Evolutionary conservation across 2,113 vertebrate species (phyloP).

Genomic region (Ramphastos sulfuratus): DNA sequence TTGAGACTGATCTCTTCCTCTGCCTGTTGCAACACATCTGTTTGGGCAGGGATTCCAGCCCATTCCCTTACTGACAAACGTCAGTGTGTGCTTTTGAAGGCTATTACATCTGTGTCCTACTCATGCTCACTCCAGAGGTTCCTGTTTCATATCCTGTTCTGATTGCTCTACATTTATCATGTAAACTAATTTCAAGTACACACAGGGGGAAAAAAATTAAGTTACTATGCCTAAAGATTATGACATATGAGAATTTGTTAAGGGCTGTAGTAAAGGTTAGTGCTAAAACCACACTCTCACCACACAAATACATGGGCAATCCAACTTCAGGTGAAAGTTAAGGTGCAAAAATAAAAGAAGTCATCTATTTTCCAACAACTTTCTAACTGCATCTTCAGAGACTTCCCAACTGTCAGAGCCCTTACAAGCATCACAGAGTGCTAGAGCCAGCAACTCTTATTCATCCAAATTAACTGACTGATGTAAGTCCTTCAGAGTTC

Average conservation of each 20-base stretch:
- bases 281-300: background rate
- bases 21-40: constrained; percentile 52
- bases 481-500: background rate
- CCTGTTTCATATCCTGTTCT: constrained; percentile 56
- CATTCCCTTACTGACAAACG: background rate
- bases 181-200: background rate
- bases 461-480: background rate
- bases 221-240: background rate
- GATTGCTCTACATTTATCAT: background rate
- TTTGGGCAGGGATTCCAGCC: background rate
- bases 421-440: background rate
- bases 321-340: background rate
- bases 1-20: constrained; percentile 11
- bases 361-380: background rate
- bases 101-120: background rate
- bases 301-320: background rate
- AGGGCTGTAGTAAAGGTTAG: background rate
- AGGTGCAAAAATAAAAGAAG: background rate
- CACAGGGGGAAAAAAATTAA: background rate
- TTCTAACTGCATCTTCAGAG: background rate
- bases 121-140: constrained; percentile 8
- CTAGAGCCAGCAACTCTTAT: background rate
- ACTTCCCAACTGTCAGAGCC: background rate
- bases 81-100: constrained; percentile 12
- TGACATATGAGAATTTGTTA: background rate